Base-by-base conservation (phyloP, 2,888 invertebrate species). In the Eudemis profundana region DNA sequence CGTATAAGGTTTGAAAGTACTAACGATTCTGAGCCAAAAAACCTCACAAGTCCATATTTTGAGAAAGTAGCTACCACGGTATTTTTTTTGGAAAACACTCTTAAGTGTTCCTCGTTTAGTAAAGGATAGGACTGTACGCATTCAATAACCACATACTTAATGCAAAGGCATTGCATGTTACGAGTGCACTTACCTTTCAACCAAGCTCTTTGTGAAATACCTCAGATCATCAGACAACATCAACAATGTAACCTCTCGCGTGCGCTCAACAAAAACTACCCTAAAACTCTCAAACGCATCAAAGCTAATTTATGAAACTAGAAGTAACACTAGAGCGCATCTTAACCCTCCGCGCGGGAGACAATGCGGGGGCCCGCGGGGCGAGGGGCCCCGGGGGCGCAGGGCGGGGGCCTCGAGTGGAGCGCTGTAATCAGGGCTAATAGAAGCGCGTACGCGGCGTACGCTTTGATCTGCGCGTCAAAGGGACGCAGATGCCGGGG, bases 381-480 rank as follows among this genome's bases (percentile, higher is more conserved):
- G 56, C 29, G 8, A 17, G 72, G 69, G 74, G 67, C 69, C 61
- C 71, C n/a, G 64, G 70, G 66, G 68, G 68, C 68, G 70, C 69
- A 65, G 65, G 67, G 65, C 4, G 15, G 69, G 69, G 67, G 69
- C 70, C 78, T 82, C 76, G 82, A 83, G 83, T 72, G 80, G 79
- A 78, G 77, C 79, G 80, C 84, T 77, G 89, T 91, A 91, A 91
- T 91, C 91, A 90, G 84, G 85, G 91, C 91, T 91, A 91, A 91
- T 91, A 91, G 92, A 90, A 90, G 84, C 89, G 89, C 85, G 89
- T 83, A 81, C 82, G 87, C 91, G 88, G 89, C 85, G 89, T 83
- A 81, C 82, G 87, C 91, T 92, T 90, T 91, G 91, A 90, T 91
- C 90, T 90, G 84, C 78, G 81, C 77, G 85, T 90, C 90, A 91